Base-by-base conservation (phyloP, 1,140 invertebrate species). In the Procambarus virginalis region DNA sequence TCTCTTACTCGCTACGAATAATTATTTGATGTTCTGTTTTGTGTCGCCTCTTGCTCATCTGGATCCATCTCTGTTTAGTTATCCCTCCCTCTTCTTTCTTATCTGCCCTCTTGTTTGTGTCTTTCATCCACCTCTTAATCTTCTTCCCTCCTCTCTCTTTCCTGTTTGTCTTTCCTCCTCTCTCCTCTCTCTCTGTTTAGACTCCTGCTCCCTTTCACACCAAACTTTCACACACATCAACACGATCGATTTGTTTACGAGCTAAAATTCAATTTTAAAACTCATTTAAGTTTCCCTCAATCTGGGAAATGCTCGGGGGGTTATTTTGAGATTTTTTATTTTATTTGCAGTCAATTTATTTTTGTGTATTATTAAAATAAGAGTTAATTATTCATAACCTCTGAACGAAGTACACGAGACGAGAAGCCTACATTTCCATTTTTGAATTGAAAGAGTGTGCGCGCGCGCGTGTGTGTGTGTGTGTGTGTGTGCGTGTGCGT, bases 181-280 rank as follows among this genome's bases (percentile, higher is more conserved):
- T 9, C 20, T 58, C 34, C 34, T 22, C 49, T 45, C 5, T 20
- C 75, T 64, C 9, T 20, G 45, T 48, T 55, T 68, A 58, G 22
- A 46, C 34, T n/a, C n/a, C n/a, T n/a, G n/a, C n/a, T n/a, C n/a
- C n/a, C n/a, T 81, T 60, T 60, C 79, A 81, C 79, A 81, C 79
- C 51, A 51, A 14, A 34, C 79, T 22, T 81, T 51, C 60, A 64
- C 60, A 64, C 12, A 34, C 79, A 55, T 81, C 79, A 81, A 81
- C 79, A 81, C 60, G 51, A 82, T 82, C 80, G 68, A 82, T 82
- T 82, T 82, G 80, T 82, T 82, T 82, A 82, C 80, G 46, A 82
- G 68, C 80, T 82, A 82, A 78, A 68, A 82, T 68, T 82, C 80
- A 82, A 82, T 82, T 68, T 64, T 34, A 64, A 73, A 82, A 82